Base-by-base conservation (phyloP, 2,113 vertebrate genomes). In the Corvus cornix region DNA sequence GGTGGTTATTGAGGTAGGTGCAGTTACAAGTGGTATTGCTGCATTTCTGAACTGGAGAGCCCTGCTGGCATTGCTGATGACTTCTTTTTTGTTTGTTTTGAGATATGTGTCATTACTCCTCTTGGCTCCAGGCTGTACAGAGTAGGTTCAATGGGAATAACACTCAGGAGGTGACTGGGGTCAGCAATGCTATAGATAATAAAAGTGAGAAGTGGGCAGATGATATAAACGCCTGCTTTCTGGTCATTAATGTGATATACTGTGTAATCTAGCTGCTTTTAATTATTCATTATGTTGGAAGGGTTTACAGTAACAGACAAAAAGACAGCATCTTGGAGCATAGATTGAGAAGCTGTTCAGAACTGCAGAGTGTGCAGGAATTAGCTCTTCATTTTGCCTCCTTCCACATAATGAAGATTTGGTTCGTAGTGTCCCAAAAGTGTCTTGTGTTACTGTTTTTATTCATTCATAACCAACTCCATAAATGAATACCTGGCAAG, bases 231-330 rank as follows among this genome's bases (percentile, higher is more conserved):
- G n/a, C 33, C 39, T 58, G 41, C 59, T 90, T 94, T 93, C 77
- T 91, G 59, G 63, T 72, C 75, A 72, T 87, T 76, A 78, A 70
- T 86, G 87, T 95, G 80, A 93, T 90, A 78, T 51, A 92, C 66
- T 67, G 14, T 66, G 56, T 91, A 90, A 89, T 95, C 56, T 90
- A 68, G 30, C n/a, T 85, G 80, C 53, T 94, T 95, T 96, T 89
- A 96, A 93, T 96, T 94, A 96, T 94, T 95, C 75, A 93, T 92
- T 52, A 22, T 64, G 28, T 73, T 95, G 55, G 84, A 81, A 91
- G 59, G 60, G 27, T 81, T 96, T 95, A 88, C 62, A 81, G 87
- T 88, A 91, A 73, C 60, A 73, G 72, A 58, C 63, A 73, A 78
- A 84, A 95, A 58, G 72, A 46, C 51, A 49, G 26, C 70, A 49